Conservation (phyloP, 2,888 invertebrate genomes). For the Malacosoma neustria region DNA sequence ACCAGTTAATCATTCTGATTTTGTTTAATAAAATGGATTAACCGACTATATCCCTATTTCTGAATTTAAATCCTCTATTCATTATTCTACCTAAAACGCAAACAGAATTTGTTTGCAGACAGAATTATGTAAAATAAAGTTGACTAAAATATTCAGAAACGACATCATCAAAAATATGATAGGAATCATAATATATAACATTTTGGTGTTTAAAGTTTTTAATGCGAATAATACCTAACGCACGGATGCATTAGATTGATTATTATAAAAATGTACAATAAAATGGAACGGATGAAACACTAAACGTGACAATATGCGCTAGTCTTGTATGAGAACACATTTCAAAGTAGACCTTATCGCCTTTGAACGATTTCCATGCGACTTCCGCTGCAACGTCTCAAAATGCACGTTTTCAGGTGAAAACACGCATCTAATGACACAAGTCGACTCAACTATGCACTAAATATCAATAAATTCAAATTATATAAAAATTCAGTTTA, state of each 20-base stretch:
- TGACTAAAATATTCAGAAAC: too few species aligned
- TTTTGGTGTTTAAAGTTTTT: constrained; percentile 31
- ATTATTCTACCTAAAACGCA: too few species aligned
- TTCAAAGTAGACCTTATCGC: constrained; percentile 17
- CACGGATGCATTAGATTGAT: constrained; percentile 37
- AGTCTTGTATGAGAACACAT: constrained; percentile 33
- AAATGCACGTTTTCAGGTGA: background rate
- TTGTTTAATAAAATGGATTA: too few species aligned
- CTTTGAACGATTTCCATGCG: background rate
- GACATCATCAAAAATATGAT: too few species aligned
- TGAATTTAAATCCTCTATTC: too few species aligned
- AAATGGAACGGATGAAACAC: constrained; percentile 59
- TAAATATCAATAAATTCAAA: too few species aligned
- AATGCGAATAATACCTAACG: constrained; percentile 17
- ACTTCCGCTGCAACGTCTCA: background rate
- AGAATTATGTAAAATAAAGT: too few species aligned
- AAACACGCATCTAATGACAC: background rate
- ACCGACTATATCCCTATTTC: too few species aligned
- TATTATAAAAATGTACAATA: constrained; percentile 36
- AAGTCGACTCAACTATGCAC: too few species aligned
- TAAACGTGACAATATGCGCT: constrained; percentile 40
- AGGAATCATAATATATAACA: constrained; percentile 6
- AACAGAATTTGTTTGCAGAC: too few species aligned
- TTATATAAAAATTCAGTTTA: too few species aligned
- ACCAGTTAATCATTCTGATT: too few species aligned